Conservation (phyloP, 2,888 invertebrate species). For the Thereva nobilitata region DNA sequence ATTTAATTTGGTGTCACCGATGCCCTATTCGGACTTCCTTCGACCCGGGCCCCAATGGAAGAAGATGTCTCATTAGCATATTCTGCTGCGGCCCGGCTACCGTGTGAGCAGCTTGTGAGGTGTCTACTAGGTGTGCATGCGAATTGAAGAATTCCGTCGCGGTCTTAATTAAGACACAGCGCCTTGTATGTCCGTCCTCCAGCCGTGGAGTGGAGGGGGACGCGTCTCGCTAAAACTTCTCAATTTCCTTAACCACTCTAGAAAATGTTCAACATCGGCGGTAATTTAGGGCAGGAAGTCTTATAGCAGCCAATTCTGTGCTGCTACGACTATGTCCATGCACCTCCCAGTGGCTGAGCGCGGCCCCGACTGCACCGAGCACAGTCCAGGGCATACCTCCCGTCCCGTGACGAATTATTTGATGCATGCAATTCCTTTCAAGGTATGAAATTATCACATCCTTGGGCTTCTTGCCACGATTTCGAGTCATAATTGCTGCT, state of each 20-base stretch:
- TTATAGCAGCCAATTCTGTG: slow-evolving; percentile 24
- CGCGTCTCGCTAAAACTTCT: slow-evolving; percentile 4
- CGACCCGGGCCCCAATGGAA: slow-evolving; percentile 31
- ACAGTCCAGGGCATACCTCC: slow-evolving; percentile 30
- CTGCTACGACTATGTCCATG: slow-evolving; percentile 26
- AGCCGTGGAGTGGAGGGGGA: not conserved
- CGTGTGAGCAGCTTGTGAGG: slow-evolving; percentile 37
- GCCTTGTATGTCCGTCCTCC: slow-evolving; percentile 28
- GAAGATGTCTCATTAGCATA: slow-evolving; percentile 43
- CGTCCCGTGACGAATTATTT: slow-evolving; percentile 34
- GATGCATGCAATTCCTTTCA: slow-evolving; percentile 35
- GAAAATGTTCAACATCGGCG: slow-evolving; percentile 13
- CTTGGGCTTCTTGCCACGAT: slow-evolving; percentile 35
- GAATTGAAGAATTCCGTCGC: slow-evolving; percentile 22
- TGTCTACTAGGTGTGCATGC: slow-evolving; percentile 28
- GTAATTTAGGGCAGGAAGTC: slow-evolving; percentile 24
- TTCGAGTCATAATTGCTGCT: slow-evolving; percentile 31
- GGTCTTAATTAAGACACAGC: slow-evolving; percentile 34
- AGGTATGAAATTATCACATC: slow-evolving; percentile 36
- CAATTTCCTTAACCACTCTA: slow-evolving; percentile 14
- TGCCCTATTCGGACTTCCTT: slow-evolving; percentile 23
- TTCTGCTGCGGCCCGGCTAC: slow-evolving; percentile 36
- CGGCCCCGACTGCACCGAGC: slow-evolving; percentile 2
- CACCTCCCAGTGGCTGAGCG: slow-evolving; percentile 25
- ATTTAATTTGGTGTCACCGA: slow-evolving; percentile 39